Evolutionary conservation across 2,888 invertebrate species (phyloP).

Genomic region (Aquatica leii): DNA sequence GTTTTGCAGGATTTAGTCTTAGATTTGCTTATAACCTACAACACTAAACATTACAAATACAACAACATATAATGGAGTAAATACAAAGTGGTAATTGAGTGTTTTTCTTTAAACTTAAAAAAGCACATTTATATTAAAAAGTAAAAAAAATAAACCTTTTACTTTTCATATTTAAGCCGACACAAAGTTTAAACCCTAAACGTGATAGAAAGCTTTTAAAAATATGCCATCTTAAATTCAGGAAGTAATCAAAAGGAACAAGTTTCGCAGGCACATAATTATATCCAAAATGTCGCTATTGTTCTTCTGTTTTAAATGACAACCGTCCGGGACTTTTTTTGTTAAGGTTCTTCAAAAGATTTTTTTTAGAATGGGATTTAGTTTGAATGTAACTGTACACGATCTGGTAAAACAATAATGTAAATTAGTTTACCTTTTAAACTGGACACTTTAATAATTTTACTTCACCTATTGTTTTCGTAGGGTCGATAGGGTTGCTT

Average conservation of each 20-base stretch:
- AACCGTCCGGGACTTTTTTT: constrained; percentile 30
- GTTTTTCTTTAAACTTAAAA: no score
- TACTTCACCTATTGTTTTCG: constrained; percentile 42
- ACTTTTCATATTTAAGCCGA: no score
- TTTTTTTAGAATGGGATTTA: constrained; percentile 27
- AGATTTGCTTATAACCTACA: no score
- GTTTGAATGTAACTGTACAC: constrained; percentile 34
- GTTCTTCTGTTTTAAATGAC: constrained; percentile 33
- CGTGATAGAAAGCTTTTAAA: constrained; percentile 1
- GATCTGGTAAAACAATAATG: constrained; percentile 21
- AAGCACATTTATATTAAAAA: no score
- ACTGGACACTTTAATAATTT: constrained; percentile 45
- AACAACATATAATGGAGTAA: no score
- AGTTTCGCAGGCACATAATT: constrained; percentile 37
- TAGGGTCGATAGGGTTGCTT: constrained; percentile 33
- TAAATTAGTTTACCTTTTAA: constrained; percentile 36
- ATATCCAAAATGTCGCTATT: constrained; percentile 25
- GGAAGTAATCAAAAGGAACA: constrained; percentile 35
- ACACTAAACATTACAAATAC: no score
- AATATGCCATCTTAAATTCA: constrained; percentile 19
- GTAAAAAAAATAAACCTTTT: no score
- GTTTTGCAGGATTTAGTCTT: no score
- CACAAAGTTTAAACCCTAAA: neutral
- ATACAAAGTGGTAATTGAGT: no score
- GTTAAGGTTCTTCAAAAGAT: constrained; percentile 25